Evolutionary conservation across 2,113 vertebrate genomes (phyloP).

Genomic region (Oceanites oceanicus): DNA sequence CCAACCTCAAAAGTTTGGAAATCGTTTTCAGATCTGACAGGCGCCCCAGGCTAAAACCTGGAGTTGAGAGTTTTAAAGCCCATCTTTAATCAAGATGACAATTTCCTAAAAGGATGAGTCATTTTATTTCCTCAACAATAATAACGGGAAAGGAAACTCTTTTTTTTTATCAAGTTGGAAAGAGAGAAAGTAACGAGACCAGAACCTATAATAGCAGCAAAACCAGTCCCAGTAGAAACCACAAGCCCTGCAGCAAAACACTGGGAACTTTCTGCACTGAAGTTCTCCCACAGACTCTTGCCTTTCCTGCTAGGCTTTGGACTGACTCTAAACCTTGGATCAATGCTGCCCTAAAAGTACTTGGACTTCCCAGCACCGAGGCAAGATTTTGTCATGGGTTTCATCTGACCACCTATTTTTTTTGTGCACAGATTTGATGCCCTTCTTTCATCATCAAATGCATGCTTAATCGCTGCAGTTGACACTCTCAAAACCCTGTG

Average conservation of each 20-base stretch:
- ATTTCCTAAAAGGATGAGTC: neutral
- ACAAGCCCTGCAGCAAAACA: neutral
- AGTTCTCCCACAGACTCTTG: neutral
- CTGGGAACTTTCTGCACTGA: neutral
- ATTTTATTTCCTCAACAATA: neutral
- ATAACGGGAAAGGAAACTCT: neutral
- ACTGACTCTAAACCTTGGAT: neutral
- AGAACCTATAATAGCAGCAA: neutral
- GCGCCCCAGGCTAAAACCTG: neutral
- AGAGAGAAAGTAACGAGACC: neutral
- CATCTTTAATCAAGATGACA: slow-evolving; percentile 11
- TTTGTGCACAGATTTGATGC: neutral
- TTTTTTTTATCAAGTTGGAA: neutral
- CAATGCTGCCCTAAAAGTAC: neutral
- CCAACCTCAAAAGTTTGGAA: neutral
- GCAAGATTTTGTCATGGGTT: neutral
- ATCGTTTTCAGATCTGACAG: neutral
- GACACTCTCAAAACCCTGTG: rapidly evolving
- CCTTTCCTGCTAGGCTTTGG: neutral
- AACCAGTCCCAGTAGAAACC: neutral
- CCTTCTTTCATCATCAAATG: neutral
- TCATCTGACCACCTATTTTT: neutral
- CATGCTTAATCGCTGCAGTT: rapidly evolving
- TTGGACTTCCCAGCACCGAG: neutral
- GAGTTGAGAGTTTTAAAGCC: neutral